phyloP scores from a whole-genome alignment of 2,888 invertebrate genomes.

The Diogma glabrata region DNA sequence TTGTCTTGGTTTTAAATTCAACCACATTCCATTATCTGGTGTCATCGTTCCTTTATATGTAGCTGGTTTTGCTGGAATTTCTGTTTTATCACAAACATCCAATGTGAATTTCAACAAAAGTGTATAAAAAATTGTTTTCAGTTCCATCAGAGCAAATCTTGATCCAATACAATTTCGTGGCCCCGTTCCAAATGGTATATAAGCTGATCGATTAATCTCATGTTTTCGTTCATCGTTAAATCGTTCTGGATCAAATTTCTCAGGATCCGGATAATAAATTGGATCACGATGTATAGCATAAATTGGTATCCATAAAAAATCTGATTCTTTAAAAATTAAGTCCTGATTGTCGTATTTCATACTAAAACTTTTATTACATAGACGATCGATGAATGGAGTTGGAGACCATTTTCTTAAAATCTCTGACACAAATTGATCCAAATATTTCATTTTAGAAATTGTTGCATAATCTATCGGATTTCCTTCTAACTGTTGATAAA shows the following conservation, averaged over 20 bases:
- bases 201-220: slow-evolving; percentile 37
- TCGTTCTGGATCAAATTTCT: slow-evolving; percentile 45
- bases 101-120: slow-evolving; percentile 7
- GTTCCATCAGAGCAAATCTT: slow-evolving; percentile 12
- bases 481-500: too few species aligned
- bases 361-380: slow-evolving; percentile 41
- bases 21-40: too few species aligned
- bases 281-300: slow-evolving; percentile 42
- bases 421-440: slow-evolving; percentile 47
- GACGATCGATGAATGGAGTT: slow-evolving; percentile 36
- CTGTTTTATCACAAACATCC: slow-evolving; percentile 6
- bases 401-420: slow-evolving; percentile 42
- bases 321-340: too few species aligned
- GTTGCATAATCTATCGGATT: too few species aligned
- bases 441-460: slow-evolving; percentile 41
- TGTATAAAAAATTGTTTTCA: slow-evolving; percentile 10
- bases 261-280: slow-evolving; percentile 41
- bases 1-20: too few species aligned
- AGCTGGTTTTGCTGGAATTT: slow-evolving; percentile 6
- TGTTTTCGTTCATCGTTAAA: slow-evolving; percentile 45
- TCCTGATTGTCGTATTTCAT: slow-evolving; percentile 27
- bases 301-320: slow-evolving; percentile 34
- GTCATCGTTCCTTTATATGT: too few species aligned
- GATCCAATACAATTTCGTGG: slow-evolving; percentile 49
- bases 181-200: slow-evolving; percentile 46